phyloP scores from a whole-genome alignment of 2,113 vertebrate genomes.

The Eira barbara region DNA sequence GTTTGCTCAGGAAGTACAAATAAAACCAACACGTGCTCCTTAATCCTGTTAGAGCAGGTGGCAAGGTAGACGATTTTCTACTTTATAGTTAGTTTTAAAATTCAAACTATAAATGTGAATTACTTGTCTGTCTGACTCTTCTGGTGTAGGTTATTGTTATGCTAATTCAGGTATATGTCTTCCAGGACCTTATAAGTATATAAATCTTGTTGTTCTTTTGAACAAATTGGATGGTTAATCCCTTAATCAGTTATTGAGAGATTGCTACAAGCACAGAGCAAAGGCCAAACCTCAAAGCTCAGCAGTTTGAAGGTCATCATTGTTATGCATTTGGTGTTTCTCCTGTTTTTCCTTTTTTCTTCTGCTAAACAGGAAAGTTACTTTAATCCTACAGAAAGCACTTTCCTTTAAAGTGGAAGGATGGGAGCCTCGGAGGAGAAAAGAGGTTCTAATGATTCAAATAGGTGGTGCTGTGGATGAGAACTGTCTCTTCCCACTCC shows the following conservation, averaged over 20 bases:
- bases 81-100: slow-evolving; percentile 48
- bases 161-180: slow-evolving; percentile 62
- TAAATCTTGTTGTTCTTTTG: slow-evolving; percentile 73
- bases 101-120: slow-evolving; percentile 46
- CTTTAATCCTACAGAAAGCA: not conserved
- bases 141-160: slow-evolving; percentile 61
- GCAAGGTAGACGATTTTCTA: not conserved
- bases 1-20: slow-evolving; percentile 34
- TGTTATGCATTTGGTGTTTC: slow-evolving; percentile 62
- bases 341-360: not conserved
- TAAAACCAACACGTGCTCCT: not conserved
- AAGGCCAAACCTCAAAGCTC: slow-evolving; percentile 45
- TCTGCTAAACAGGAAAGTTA: slow-evolving; percentile 51
- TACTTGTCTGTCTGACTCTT: slow-evolving; percentile 56
- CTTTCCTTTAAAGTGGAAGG: not conserved
- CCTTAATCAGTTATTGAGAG: slow-evolving; percentile 76
- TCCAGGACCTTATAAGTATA: slow-evolving; percentile 58
- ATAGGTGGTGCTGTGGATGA: not conserved
- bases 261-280: slow-evolving; percentile 55
- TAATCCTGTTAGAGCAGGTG: not conserved
- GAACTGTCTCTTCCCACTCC: not conserved
- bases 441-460: not conserved
- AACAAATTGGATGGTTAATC: slow-evolving; percentile 74
- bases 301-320: slow-evolving; percentile 63
- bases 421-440: not conserved